Base-by-base conservation (phyloP, 2,888 invertebrate species). In the Lydus trimaculatus region DNA sequence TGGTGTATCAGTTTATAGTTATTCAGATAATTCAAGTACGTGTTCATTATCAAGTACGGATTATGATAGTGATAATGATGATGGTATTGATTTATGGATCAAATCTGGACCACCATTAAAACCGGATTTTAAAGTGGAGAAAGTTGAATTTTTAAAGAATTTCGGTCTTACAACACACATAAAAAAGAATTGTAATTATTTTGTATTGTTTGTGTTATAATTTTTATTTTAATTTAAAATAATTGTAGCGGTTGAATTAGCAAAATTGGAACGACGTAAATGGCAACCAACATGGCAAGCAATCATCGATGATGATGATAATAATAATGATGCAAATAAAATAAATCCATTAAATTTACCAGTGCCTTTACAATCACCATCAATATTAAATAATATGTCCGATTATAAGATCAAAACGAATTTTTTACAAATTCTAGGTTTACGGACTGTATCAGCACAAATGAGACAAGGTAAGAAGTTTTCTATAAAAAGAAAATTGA, bases 141-240 rank as follows among this genome's bases (percentile, higher is more conserved):
- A 92, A 80, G 81, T 89, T 17, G 85, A 88, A 17, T 92, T 92
- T 81, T 85, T 92, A 64, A 87, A 89, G 31, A 86, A 88, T 74
- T 89, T 92, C 72, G 89, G 87, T 62, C 83, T 92, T 68, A 90
- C 90, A 8, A 90, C 92, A n/a, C 86, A 87, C 65, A 85, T 86
- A 62, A 85, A 82, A 72, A 89, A 85, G 76, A 90, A 90, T 85
- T 90, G 92, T 92, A 85, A 85, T 85, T 77, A 63, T 60, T 52
- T 43, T 64, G 36, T 7, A 33, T 13, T 31, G 20, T 59, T 13
- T 20, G 48, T 65, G 59, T 61, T 36, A 36, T 62, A 36, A 17
- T 69, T 58, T 71, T 65, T 71, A 43, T 6, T 43, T 6, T 39
- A n/a, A 43, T 6, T 17, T n/a, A 17, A 7, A 17, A 33, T 52